Evolutionary conservation across 2,113 vertebrate genomes (phyloP).

Genomic region (Syngnathus scovelli): DNA sequence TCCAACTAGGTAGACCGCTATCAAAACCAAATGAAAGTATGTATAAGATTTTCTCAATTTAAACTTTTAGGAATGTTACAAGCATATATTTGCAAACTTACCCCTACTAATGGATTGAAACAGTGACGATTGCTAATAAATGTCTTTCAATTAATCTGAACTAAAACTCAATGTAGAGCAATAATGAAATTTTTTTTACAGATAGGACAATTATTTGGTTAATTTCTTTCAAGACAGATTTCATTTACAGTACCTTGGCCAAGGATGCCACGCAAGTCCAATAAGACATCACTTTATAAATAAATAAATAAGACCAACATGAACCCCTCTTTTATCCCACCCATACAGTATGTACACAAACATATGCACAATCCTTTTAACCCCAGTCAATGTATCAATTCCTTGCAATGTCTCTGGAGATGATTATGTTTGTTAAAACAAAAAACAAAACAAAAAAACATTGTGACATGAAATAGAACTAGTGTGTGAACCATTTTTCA

Average conservation of each 20-base stretch:
- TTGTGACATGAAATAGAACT: neutral
- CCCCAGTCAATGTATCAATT: slow-evolving; percentile 23
- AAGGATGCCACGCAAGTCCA: slow-evolving; percentile 31
- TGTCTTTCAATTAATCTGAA: slow-evolving; percentile 3
- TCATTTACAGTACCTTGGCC: slow-evolving; percentile 20
- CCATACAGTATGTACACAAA: slow-evolving; percentile 49
- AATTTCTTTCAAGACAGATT: slow-evolving; percentile 15
- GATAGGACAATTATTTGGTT: slow-evolving; percentile 3
- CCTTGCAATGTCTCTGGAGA: slow-evolving; percentile 21
- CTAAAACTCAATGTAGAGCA: neutral
- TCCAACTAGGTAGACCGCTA: slow-evolving; percentile 11
- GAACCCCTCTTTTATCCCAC: slow-evolving; percentile 24
- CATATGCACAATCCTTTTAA: slow-evolving; percentile 34
- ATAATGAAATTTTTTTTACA: slow-evolving; percentile 4
- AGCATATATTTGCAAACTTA: neutral
- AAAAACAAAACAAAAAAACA: neutral
- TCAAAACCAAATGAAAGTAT: slow-evolving; percentile 6
- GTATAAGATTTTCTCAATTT: slow-evolving; percentile 24
- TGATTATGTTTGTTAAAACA: neutral
- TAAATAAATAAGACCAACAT: slow-evolving; percentile 68
- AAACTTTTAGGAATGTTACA: slow-evolving; percentile 8
- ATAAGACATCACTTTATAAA: slow-evolving; percentile 46
- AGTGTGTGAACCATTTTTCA: neutral
- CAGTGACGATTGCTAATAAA: neutral
- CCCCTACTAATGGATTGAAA: neutral